A percentile compares a stretch with the other conserved stretches of the same genome.
Evolutionary conservation across 2,113 vertebrate genomes (phyloP).

Genomic region (Bostrychus sinensis): DNA sequence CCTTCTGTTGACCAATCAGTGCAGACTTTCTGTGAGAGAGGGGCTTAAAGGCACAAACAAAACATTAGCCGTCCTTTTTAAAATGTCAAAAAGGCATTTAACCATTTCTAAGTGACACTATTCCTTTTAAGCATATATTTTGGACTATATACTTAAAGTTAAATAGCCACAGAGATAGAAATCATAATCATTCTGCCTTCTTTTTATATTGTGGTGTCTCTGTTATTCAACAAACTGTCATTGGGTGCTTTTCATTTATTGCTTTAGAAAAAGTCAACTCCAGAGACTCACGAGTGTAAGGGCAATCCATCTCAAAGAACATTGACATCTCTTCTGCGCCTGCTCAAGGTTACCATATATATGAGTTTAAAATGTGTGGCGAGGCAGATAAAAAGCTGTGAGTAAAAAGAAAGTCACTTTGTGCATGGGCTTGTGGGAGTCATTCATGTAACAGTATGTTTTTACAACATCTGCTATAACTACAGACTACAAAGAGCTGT

Average conservation of each 20-base stretch:
- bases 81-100: too few relatives aligned
- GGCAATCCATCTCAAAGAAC: constrained; percentile 23
- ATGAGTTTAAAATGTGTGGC: not conserved
- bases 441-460: not conserved
- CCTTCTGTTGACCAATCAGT: too few relatives aligned
- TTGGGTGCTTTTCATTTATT: not conserved
- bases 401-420: not conserved
- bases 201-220: too few relatives aligned
- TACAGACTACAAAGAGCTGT: too few relatives aligned
- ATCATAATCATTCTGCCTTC: too few relatives aligned
- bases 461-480: not conserved
- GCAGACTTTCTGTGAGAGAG: too few relatives aligned
- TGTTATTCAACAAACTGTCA: not conserved
- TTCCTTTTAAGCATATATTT: too few relatives aligned
- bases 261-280: not conserved
- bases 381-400: not conserved
- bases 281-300: not conserved
- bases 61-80: too few relatives aligned
- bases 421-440: not conserved
- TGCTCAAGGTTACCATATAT: constrained; percentile 13
- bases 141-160: too few relatives aligned
- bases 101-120: too few relatives aligned
- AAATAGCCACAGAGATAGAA: too few relatives aligned
- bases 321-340: constrained; percentile 14
- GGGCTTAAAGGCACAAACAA: too few relatives aligned